phyloP scores from a whole-genome alignment of 2,888 invertebrate genomes.

The Cantharis nigra region DNA sequence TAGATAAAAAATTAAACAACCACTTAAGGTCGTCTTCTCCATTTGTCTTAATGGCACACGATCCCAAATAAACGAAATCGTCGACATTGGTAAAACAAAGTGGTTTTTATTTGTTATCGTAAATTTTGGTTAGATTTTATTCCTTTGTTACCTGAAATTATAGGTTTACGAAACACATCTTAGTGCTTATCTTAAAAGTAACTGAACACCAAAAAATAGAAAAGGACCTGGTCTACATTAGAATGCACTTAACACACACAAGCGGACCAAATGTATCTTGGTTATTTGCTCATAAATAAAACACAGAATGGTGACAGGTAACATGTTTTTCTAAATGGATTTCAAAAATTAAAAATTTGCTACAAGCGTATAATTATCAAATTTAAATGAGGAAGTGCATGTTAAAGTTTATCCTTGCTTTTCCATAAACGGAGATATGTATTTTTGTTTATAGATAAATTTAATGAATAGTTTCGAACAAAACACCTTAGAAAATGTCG shows the following conservation, averaged over 20 bases:
- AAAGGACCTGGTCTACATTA: slow-evolving; percentile 48
- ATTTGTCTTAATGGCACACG: background rate
- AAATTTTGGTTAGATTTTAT: background rate
- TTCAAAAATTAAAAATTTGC: background rate
- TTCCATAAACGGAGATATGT: background rate
- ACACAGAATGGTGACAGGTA: slow-evolving; percentile 35
- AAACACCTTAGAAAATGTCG: background rate
- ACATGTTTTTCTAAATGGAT: background rate
- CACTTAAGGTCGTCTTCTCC: background rate
- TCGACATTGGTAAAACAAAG: background rate
- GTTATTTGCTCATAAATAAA: slow-evolving; percentile 41
- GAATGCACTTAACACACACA: slow-evolving; percentile 51
- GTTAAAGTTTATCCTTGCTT: background rate
- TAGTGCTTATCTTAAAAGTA: slow-evolving; percentile 35
- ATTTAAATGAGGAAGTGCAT: background rate
- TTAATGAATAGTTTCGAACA: background rate
- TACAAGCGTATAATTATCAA: background rate
- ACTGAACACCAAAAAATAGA: slow-evolving; percentile 22
- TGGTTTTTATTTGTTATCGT: background rate
- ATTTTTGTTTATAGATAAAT: background rate
- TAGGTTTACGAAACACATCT: background rate
- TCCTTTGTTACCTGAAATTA: background rate
- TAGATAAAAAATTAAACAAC: background rate
- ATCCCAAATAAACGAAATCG: background rate
- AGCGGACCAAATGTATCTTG: slow-evolving; percentile 18